Evolutionary conservation across 2,797 vertebrate genomes (phyloP).

Genomic region (Thripadectes ignobilis): DNA sequence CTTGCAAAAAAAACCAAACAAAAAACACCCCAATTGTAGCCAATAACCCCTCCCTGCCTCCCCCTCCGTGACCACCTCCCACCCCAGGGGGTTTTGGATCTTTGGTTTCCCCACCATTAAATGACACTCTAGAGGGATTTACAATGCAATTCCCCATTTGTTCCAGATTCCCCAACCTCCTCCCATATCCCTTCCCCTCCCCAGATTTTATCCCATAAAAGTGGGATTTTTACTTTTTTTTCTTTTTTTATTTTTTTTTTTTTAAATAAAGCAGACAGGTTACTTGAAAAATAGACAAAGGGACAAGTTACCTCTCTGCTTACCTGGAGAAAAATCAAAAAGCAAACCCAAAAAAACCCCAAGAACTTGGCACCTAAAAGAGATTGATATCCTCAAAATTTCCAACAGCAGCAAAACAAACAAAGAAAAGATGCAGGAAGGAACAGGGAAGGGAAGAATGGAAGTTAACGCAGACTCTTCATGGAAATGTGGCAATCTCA

Average conservation of each 20-base stretch:
- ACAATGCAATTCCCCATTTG: neutral
- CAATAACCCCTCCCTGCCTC: neutral
- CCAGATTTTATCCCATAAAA: slow-evolving; percentile 13
- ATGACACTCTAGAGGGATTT: slow-evolving; percentile 1
- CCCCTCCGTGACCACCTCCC: neutral
- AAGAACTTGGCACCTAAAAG: neutral
- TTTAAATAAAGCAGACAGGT: slow-evolving; percentile 38
- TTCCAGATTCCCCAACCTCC: slow-evolving; percentile 46
- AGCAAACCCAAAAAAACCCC: slow-evolving; percentile 16
- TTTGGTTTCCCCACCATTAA: slow-evolving; percentile 39
- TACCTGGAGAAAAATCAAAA: slow-evolving; percentile 8
- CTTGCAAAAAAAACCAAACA: neutral
- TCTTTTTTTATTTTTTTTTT: neutral
- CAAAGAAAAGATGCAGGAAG: neutral
- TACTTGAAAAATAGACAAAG: slow-evolving; percentile 2
- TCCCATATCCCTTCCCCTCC: neutral
- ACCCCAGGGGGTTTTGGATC: slow-evolving; percentile 19
- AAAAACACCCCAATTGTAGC: neutral
- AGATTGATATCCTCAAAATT: slow-evolving; percentile 52
- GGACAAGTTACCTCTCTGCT: slow-evolving; percentile 34
- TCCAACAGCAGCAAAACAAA: slow-evolving; percentile 47
- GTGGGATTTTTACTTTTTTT: neutral
- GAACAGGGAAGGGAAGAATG: neutral
- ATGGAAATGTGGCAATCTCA: neutral
- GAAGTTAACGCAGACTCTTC: slow-evolving; percentile 30